Conservation (phyloP, 2,113 vertebrate genomes). For the Nothoprocta pentlandii region DNA sequence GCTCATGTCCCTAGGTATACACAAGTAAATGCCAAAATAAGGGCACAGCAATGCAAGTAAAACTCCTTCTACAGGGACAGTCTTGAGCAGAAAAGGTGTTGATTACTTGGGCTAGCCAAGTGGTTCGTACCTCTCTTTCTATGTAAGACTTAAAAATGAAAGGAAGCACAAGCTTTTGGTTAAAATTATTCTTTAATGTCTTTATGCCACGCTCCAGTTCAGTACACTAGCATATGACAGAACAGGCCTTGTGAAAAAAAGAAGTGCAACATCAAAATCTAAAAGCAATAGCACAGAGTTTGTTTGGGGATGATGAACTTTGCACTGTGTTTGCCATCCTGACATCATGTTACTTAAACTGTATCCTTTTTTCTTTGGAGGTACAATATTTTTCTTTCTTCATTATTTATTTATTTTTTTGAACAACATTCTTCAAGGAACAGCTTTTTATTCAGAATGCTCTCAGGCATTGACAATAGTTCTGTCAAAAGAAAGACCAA, state of each 20-base stretch:
- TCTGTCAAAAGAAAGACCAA: background rate
- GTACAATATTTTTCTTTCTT: background rate
- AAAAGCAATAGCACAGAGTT: constrained; percentile 1
- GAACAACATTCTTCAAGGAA: background rate
- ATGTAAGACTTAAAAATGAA: constrained; percentile 17
- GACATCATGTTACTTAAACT: background rate
- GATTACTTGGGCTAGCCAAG: constrained; percentile 31
- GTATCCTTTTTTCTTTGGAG: constrained; percentile 36
- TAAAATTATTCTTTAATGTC: constrained; percentile 6
- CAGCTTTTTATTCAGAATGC: background rate
- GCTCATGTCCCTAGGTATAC: background rate
- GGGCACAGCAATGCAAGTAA: background rate
- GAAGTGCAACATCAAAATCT: constrained; percentile 37
- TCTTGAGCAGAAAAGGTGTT: constrained; percentile 28
- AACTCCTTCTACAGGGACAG: background rate
- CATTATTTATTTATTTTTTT: background rate
- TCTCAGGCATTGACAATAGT: background rate
- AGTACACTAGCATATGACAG: background rate
- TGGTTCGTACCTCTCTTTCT: constrained; percentile 17
- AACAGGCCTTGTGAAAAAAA: constrained; percentile 28
- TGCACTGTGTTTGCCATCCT: background rate
- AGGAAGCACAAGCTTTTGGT: background rate
- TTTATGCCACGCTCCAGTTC: constrained; percentile 26
- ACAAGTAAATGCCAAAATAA: constrained; percentile 13
- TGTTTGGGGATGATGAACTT: constrained; percentile 29